Evolutionary conservation across 2,113 vertebrate species (phyloP), one percentile per base, ranked within the genome.

Genomic region (Pseudopodoces humilis): DNA sequence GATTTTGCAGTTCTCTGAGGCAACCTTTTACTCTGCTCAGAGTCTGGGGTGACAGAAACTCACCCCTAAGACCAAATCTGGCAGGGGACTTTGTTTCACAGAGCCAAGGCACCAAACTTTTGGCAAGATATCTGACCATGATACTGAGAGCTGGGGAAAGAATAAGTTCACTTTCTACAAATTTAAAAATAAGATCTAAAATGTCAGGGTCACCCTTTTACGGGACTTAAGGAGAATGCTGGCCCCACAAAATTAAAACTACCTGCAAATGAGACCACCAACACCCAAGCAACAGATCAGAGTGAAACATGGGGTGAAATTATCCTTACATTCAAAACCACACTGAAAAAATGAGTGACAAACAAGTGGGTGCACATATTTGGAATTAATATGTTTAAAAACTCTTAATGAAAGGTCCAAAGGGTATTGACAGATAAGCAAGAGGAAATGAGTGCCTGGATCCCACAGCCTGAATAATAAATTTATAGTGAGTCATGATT

Each of bases 401-500:
- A 59, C 44, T 86, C 72, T n/a, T 58, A 88, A 70, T 43, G 76
- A 64, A 90, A 93, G 58, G 58, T 94, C 90, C 69, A 47, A 92
- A 70, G 10, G 72, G 39, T 52, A 64, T 25, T 68, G 64, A 90
- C 60, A 95, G 90, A 86, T 75, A 94, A 86, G 60, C 37, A 33
- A 88, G 74, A 94, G 92, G 92, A 95, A 95, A 96, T 82, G 72
- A 96, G 70, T 62, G 80, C 49, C 88, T 75, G 53, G 41, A 58
- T 94, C 86, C 16, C 4, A 90, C 56, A 92, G 93, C 69, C 56
- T 74, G 83, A 92, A 94, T 92, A 92, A 95, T 71, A 78, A 46
- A 68, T 94, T 68, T 86, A 65, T 30, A 68, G 91, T 96, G 96
- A 97, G 64, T 97, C 95, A 2, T 2, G 68, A 96, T 43, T 92